Percentiles rank a stretch among this genome's conserved stretches.
Conservation (phyloP, 2,888 invertebrate genomes). For the Acrobasis consociella region DNA sequence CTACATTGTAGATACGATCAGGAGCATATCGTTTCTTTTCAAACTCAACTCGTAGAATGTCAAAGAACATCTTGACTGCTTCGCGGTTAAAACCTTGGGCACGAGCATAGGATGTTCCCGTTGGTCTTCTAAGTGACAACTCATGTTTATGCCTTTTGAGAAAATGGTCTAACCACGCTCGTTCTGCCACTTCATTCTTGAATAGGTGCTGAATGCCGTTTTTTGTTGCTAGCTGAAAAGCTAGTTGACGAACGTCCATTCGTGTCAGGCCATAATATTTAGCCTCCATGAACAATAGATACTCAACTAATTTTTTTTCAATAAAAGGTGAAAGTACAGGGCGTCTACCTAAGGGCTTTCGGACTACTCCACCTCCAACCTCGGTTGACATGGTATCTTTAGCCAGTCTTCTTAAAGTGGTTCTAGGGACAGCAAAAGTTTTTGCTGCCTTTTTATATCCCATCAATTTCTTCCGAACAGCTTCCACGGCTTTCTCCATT, state of each 20-base stretch:
- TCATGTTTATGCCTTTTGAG: constrained; percentile 14
- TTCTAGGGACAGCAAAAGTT: constrained; percentile 26
- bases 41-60: constrained; percentile 21
- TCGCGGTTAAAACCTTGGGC: constrained; percentile 20
- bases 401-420: constrained; percentile 19
- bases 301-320: constrained; percentile 26
- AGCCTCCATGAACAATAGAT: constrained; percentile 26
- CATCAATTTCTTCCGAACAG: constrained; percentile 28
- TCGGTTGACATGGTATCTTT: constrained; percentile 9
- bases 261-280: constrained; percentile 27
- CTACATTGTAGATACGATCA: constrained; percentile 24
- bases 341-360: constrained; percentile 25
- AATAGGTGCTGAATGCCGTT: constrained; percentile 28
- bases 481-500: neutral
- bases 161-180: constrained; percentile 18
- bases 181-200: constrained; percentile 20
- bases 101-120: constrained; percentile 16
- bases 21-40: constrained; percentile 15
- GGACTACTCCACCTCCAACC: constrained; percentile 1
- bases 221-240: constrained; percentile 28
- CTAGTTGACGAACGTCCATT: constrained; percentile 26
- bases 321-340: constrained; percentile 21
- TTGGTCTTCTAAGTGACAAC: constrained; percentile 13
- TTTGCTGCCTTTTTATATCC: constrained; percentile 28
- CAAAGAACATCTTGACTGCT: constrained; percentile 23